These are phyloP conservation scores for Tiliacea citrago DNA, from an alignment of 2,888 invertebrate genomes.

Conservation along the genomic window DNA sequence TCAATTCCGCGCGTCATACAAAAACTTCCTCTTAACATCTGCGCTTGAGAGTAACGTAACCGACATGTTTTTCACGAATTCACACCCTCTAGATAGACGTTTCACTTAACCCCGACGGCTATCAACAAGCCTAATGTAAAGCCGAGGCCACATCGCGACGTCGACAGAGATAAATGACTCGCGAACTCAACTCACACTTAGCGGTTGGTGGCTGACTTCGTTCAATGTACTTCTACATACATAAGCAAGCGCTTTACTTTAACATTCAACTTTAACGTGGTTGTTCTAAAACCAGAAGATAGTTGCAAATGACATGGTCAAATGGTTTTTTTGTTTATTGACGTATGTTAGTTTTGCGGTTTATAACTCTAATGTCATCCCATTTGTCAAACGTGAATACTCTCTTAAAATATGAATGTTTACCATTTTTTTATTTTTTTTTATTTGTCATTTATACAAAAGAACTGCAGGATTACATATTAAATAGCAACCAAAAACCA, in stretches of 20 bases:
- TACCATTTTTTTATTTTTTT: too few species aligned
- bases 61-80: slow-evolving; percentile 69
- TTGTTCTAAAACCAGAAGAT: slow-evolving; percentile 15
- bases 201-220: slow-evolving; percentile 61
- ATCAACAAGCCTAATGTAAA: slow-evolving; percentile 80
- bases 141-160: slow-evolving; percentile 74
- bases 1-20: slow-evolving; percentile 36
- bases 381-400: slow-evolving; percentile 46
- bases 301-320: slow-evolving; percentile 37
- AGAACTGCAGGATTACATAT: too few species aligned
- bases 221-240: slow-evolving; percentile 48
- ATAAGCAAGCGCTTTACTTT: slow-evolving; percentile 47
- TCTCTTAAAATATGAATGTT: slow-evolving; percentile 18
- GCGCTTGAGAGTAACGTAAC: slow-evolving; percentile 55
- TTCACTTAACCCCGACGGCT: slow-evolving; percentile 75
- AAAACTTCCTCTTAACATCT: slow-evolving; percentile 56
- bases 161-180: slow-evolving; percentile 83
- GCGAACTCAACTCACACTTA: slow-evolving; percentile 66
- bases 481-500: too few species aligned
- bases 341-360: slow-evolving; percentile 31
- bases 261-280: slow-evolving; percentile 21
- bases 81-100: slow-evolving; percentile 69
- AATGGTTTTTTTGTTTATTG: slow-evolving; percentile 26
- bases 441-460: too few species aligned
- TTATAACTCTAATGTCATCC: slow-evolving; percentile 42